Evolutionary conservation across 2,888 invertebrate species (phyloP), one percentile per base, ranked within the genome.

Genomic region (Slavum lentiscoides): DNA sequence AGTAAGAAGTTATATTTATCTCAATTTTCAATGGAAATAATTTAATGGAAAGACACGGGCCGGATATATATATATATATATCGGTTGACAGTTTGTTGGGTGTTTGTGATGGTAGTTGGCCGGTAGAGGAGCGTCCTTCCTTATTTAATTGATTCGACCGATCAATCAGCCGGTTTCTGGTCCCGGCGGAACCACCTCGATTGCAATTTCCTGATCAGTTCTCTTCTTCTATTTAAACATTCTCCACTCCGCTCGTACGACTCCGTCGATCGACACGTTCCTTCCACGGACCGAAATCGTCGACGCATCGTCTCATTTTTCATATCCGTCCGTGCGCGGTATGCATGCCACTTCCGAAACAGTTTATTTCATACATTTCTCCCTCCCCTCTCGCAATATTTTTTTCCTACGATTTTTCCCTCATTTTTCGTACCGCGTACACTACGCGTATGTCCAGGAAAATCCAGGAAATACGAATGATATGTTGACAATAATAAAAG

Each of bases 81-180:
- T 37, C n/a, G 39, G 30, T 11, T 68, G 55, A 19, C 68, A 53
- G n/a, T 21, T 43, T 43, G 39, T 4, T 19, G 19, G n/a, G 66
- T 66, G 49, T 49, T 1, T 3, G 49, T 13, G 49, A 30, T 4
- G 30, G 30, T 30, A 30, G 30, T 30, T 19, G 55, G 21, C 19
- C n/a, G 37, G 11, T 19, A n/a, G 55, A 13, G 23, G 1, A 17
- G 17, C 49, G 68, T n/a, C 43, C 49, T 76, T 70, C 77, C 64
- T 80, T 72, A 80, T 80, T 80, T 70, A 80, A 80, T 80, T 80
- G 77, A 80, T 80, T 80, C 70, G 39, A 23, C 77, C 69, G 77
- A 80, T 80, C 77, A 80, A 80, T 80, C 77, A 80, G 55, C 17
- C 61, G n/a, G 69, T 37, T 61, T 69, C 49, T 77, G 77, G 77